These are phyloP conservation scores for Steinernema hermaphroditum DNA, from an alignment of 2,888 invertebrate species.

Conservation along the genomic window DNA sequence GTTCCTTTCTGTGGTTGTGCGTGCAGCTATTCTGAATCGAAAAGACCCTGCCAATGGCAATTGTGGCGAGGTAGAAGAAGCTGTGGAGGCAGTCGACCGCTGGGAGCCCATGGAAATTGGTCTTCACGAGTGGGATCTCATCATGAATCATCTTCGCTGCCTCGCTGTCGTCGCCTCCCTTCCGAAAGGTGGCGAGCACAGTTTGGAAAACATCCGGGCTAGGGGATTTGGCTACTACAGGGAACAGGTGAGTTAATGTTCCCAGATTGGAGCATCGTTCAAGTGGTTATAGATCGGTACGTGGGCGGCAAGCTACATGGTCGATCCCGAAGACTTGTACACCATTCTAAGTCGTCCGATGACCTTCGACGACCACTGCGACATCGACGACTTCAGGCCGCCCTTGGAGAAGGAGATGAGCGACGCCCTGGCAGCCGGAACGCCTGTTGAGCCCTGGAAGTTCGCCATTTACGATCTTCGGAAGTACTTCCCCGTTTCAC, in stretches of 20 bases:
- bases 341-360: constrained; percentile 1
- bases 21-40: not conserved
- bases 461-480: constrained; percentile 20
- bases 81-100: not conserved
- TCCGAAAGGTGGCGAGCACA: constrained; percentile 4
- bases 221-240: constrained; percentile 44
- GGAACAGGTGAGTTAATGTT: constrained; percentile 34
- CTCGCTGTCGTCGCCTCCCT: constrained; percentile 3
- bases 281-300: constrained; percentile 29
- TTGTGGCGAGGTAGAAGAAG: not conserved
- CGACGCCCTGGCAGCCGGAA: not conserved
- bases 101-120: constrained; percentile 28
- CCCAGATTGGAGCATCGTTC: not conserved
- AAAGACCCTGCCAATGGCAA: not conserved
- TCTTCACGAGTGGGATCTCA: constrained; percentile 4
- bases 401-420: constrained; percentile 15
- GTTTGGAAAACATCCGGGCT: constrained; percentile 32
- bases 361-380: constrained; percentile 15
- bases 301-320: constrained; percentile 34
- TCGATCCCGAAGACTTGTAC: constrained; percentile 11
- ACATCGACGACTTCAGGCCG: constrained; percentile 12
- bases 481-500: not conserved
- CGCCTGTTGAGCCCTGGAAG: not conserved
- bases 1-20: not conserved
- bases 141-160: constrained; percentile 11